phyloP scores from a whole-genome alignment of 2,797 vertebrate species.

The Diplodus puntazzo region DNA sequence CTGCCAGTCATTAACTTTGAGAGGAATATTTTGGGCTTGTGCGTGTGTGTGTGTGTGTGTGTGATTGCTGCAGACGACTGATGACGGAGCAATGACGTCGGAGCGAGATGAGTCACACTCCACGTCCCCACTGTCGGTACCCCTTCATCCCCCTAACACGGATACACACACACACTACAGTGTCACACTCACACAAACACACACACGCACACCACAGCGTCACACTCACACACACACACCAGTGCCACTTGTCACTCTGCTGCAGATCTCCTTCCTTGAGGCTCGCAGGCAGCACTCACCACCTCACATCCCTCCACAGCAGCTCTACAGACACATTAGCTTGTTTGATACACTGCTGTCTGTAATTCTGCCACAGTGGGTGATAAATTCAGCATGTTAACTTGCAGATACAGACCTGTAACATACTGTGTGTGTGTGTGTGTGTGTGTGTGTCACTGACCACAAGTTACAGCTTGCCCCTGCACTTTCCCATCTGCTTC shows the following conservation, averaged over 20 bases:
- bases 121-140: slow-evolving; percentile 51
- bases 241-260: slow-evolving; percentile 51
- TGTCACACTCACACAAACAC: slow-evolving; percentile 1
- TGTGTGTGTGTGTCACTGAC: slow-evolving; percentile 20
- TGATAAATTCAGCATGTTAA: slow-evolving; percentile 29
- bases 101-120: slow-evolving; percentile 78
- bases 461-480: slow-evolving; percentile 43
- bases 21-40: slow-evolving; percentile 50
- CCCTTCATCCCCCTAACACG: slow-evolving; percentile 33
- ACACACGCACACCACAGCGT: slow-evolving; percentile 10
- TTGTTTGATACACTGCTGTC: slow-evolving; percentile 19
- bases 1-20: slow-evolving; percentile 53
- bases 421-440: background rate
- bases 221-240: slow-evolving; percentile 19
- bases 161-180: slow-evolving; percentile 7
- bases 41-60: slow-evolving; percentile 28
- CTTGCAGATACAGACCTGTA: slow-evolving; percentile 32
- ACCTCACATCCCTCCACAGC: slow-evolving; percentile 52
- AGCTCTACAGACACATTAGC: slow-evolving; percentile 32
- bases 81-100: slow-evolving; percentile 82
- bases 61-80: slow-evolving; percentile 59
- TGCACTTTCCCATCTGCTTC: slow-evolving; percentile 60
- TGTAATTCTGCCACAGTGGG: slow-evolving; percentile 9
- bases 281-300: slow-evolving; percentile 32
- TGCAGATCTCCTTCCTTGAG: slow-evolving; percentile 40